These are phyloP conservation scores for Dryobota labecula DNA, from an alignment of 2,888 invertebrate species.

Conservation along the genomic window DNA sequence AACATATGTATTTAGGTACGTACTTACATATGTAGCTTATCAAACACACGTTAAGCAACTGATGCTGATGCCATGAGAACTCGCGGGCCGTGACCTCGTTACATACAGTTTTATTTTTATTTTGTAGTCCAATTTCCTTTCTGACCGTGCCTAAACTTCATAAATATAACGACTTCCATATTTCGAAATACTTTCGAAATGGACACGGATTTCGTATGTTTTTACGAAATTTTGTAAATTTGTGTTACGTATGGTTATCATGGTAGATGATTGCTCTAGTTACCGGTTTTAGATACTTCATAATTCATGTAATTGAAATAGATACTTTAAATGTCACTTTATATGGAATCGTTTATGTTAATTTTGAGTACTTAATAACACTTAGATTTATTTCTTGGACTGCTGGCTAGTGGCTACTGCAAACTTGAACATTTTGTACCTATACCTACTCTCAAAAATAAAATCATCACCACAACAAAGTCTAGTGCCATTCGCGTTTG, in stretches of 20 bases:
- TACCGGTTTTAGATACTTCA: slow-evolving; percentile 41
- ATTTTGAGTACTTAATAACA: slow-evolving; percentile 9
- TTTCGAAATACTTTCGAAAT: slow-evolving; percentile 82
- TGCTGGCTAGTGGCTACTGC: not conserved
- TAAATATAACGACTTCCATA: slow-evolving; percentile 83
- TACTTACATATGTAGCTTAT: slow-evolving; percentile 60
- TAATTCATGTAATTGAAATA: slow-evolving; percentile 35
- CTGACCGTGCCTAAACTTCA: slow-evolving; percentile 81
- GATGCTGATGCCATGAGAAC: slow-evolving; percentile 74
- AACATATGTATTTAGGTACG: slow-evolving; percentile 57
- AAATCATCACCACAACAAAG: slow-evolving; percentile 65
- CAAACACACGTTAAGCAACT: slow-evolving; percentile 73
- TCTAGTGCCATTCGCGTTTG: slow-evolving; percentile 68
- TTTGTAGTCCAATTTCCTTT: slow-evolving; percentile 86
- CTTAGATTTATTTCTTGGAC: slow-evolving; percentile 31
- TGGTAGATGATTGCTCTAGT: slow-evolving; percentile 59
- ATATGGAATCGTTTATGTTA: slow-evolving; percentile 23
- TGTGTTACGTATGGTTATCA: slow-evolving; percentile 41
- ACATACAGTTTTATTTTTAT: slow-evolving; percentile 78
- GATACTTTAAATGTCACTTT: slow-evolving; percentile 12
- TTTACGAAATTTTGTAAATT: slow-evolving; percentile 71
- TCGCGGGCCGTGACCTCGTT: slow-evolving; percentile 82
- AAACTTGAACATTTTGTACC: slow-evolving; percentile 2
- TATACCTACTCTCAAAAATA: slow-evolving; percentile 53
- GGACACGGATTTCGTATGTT: slow-evolving; percentile 77